Conservation (phyloP, 2,113 vertebrate species). For the Ceuthmochares aereus region DNA sequence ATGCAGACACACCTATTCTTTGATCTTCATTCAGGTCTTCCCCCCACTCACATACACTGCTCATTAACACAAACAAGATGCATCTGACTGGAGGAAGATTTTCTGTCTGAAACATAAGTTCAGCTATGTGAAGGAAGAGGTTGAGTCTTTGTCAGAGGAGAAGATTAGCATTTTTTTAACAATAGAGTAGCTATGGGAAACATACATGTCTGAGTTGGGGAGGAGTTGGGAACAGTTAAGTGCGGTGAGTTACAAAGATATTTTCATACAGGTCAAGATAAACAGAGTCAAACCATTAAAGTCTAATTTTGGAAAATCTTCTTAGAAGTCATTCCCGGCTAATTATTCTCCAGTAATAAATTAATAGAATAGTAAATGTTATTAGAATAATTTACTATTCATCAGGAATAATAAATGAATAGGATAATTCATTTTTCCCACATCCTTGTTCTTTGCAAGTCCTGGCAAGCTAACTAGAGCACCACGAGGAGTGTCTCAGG, state of each 20-base stretch:
- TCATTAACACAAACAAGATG: constrained; percentile 18
- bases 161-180: constrained; percentile 36
- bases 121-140: not conserved
- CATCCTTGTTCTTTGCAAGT: constrained; percentile 54
- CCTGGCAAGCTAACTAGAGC: constrained; percentile 66
- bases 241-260: constrained; percentile 28
- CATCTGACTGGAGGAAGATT: not conserved
- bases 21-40: constrained; percentile 62
- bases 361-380: constrained; percentile 62
- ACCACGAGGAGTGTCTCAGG: constrained; percentile 43
- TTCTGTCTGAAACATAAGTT: constrained; percentile 3
- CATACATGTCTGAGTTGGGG: not conserved
- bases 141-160: not conserved
- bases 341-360: constrained; percentile 67
- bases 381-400: constrained; percentile 69
- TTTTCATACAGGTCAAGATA: constrained; percentile 66
- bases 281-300: constrained; percentile 60
- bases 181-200: constrained; percentile 31
- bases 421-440: constrained; percentile 64
- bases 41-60: constrained; percentile 21
- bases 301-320: constrained; percentile 71
- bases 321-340: constrained; percentile 23
- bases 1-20: constrained; percentile 57
- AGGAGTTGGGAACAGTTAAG: constrained; percentile 39
- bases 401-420: constrained; percentile 67